Evolutionary conservation across 2,888 invertebrate species (phyloP), one percentile per base, ranked within the genome.

Genomic region (Abrostola triplasia): DNA sequence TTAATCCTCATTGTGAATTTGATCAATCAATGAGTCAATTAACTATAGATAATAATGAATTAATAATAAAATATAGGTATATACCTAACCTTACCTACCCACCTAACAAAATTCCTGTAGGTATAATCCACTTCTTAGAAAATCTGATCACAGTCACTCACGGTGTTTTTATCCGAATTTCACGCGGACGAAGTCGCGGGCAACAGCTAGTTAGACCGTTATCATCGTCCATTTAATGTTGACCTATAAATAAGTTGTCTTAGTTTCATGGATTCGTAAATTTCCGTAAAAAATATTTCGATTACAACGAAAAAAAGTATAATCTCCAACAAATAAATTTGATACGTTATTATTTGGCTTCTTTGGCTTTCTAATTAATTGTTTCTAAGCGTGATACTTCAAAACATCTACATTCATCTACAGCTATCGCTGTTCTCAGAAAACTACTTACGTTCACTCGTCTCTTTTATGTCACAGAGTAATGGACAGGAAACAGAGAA

Each of bases 401-500:
- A 7, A 24, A 0, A n/a, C 11, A 36, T 8, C 11, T 36, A 55
- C 51, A 12, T 12, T 13, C 36, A 55, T 64, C 49, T 10, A 49
- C 35, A 48, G 51, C 5, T 53, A 60, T 37, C 0, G 36, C 36
- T 2, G 37, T 48, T 24, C 37, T 48, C 35, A 53, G 36, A n/a
- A 35, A 47, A 59, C 50, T 70, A 54, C 63, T 58, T 44, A 47
- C 40, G 40, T 37, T 44, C 41, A 54, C 44, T 57, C 61, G 64
- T 42, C 49, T 52, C 12, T 50, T 44, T 54, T 56, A 41, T 48
- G 57, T 69, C 63, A 65, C 51, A 70, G 40, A 66, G 59, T 52
- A 58, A 66, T 74, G 53, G 60, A 68, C 40, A 50, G 49, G 40
- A 57, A 51, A 59, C 50, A 58, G 48, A 53, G 40, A 8, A 47